Evolutionary conservation across 2,797 vertebrate species (phyloP).

Genomic region (Gambusia yucatana): DNA sequence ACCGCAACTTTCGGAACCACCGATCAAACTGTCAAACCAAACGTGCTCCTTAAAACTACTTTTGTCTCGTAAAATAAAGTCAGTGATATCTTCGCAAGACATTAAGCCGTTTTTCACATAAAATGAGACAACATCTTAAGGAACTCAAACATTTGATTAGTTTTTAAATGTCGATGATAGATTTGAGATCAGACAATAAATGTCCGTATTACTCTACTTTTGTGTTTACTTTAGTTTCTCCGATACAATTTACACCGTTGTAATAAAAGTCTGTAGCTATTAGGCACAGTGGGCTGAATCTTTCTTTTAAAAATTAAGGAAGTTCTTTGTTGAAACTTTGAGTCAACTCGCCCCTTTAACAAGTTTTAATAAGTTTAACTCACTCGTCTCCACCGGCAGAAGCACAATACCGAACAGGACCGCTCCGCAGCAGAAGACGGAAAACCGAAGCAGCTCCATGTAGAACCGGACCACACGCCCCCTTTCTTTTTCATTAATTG

Average conservation of each 20-base stretch:
- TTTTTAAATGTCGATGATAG: background rate
- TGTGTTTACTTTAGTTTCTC: background rate
- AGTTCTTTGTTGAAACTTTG: background rate
- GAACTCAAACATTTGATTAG: background rate
- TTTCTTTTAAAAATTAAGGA: background rate
- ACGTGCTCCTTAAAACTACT: background rate
- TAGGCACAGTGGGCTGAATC: background rate
- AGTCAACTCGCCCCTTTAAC: background rate
- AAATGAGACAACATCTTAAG: background rate
- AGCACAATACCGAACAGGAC: slow-evolving; percentile 57
- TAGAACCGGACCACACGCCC: slow-evolving; percentile 35
- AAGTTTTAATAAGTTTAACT: slow-evolving; percentile 39
- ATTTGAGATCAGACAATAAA: background rate
- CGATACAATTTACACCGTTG: background rate
- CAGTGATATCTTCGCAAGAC: background rate
- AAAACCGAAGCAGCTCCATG: slow-evolving; percentile 76
- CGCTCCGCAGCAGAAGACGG: slow-evolving; percentile 74
- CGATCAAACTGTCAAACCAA: background rate
- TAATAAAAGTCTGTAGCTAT: background rate
- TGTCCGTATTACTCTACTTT: background rate
- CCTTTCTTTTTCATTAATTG: slow-evolving; percentile 65
- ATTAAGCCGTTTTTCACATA: background rate
- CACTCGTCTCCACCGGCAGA: slow-evolving; percentile 59
- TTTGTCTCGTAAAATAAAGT: background rate
- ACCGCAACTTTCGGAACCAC: background rate